Percentiles rank a stretch among this genome's conserved stretches.
phyloP scores from a whole-genome alignment of 2,113 vertebrate species.

The Phalacrocorax brasilianus region DNA sequence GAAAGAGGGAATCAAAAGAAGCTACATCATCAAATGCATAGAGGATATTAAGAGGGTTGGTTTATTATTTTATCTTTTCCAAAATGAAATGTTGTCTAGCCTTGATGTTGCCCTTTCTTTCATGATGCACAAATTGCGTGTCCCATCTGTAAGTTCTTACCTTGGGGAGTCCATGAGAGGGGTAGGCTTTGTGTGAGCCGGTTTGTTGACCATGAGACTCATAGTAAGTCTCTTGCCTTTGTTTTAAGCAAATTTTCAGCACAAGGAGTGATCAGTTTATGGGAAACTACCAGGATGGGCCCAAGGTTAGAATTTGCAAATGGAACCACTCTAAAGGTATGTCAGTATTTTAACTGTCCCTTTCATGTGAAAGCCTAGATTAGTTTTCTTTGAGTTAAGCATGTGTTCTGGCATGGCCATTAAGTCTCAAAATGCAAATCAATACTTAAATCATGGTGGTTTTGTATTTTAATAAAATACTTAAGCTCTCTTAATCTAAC shows the following conservation, averaged over 20 bases:
- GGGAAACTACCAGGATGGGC: constrained; percentile 76
- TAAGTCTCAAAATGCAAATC: neutral
- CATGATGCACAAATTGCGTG: constrained; percentile 29
- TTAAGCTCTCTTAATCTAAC: neutral
- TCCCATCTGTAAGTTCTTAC: constrained; percentile 51
- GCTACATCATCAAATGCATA: constrained; percentile 98
- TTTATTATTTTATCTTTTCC: constrained; percentile 46
- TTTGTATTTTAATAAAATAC: constrained; percentile 9
- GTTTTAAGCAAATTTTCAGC: constrained; percentile 76
- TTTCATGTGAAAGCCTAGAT: constrained; percentile 50
- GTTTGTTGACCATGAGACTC: constrained; percentile 61
- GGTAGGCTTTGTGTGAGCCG: constrained; percentile 49
- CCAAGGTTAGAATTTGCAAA: constrained; percentile 78
- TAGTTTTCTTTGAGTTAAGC: constrained; percentile 24
- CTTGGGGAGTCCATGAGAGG: constrained; percentile 49
- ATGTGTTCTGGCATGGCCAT: constrained; percentile 22
- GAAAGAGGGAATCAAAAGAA: constrained; percentile 93
- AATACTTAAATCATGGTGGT: neutral
- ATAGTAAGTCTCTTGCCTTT: constrained; percentile 67
- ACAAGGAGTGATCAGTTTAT: constrained; percentile 75
- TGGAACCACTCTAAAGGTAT: constrained; percentile 64
- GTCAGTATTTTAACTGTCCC: constrained; percentile 58
- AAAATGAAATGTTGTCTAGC: neutral
- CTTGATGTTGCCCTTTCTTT: constrained; percentile 1
- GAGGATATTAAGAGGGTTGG: constrained; percentile 98